Evolutionary conservation across 2,113 vertebrate genomes (phyloP).

Genomic region (Podilymbus podiceps): DNA sequence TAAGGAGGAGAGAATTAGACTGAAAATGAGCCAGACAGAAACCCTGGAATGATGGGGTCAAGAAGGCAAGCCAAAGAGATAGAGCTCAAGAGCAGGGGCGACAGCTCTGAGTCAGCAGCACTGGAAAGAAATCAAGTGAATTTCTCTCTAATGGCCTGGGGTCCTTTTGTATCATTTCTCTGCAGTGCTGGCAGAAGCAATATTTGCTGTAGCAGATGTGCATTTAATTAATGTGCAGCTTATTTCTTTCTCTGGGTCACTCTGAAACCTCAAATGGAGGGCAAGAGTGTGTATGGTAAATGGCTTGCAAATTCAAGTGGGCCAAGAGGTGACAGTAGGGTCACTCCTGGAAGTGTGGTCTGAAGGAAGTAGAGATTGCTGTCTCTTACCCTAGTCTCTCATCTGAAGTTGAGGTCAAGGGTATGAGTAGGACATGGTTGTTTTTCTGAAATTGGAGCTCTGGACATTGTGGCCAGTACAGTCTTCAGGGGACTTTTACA

Average conservation of each 20-base stretch:
- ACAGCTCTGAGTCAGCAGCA: conserved; percentile 8
- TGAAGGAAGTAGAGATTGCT: background rate
- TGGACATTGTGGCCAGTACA: background rate
- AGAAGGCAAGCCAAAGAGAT: background rate
- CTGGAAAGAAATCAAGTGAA: conserved; percentile 17
- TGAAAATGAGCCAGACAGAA: conserved; percentile 1
- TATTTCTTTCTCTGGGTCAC: conserved; percentile 14
- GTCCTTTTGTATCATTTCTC: conserved; percentile 30
- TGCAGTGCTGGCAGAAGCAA: conserved; percentile 14
- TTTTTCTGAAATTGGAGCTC: background rate
- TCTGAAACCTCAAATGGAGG: background rate
- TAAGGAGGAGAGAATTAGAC: background rate
- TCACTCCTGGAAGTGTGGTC: background rate
- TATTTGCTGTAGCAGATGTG: conserved; percentile 32
- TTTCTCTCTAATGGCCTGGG: background rate
- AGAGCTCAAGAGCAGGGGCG: background rate
- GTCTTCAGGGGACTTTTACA: background rate
- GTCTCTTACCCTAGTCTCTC: background rate
- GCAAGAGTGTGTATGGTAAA: background rate
- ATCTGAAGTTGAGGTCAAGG: background rate
- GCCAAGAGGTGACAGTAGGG: background rate
- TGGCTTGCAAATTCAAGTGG: background rate
- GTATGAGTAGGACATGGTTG: background rate
- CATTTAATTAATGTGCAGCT: conserved; percentile 38
- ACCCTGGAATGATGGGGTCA: background rate